Evolutionary conservation across 2,888 invertebrate species (phyloP).

Genomic region (Silvanus unidentatus): DNA sequence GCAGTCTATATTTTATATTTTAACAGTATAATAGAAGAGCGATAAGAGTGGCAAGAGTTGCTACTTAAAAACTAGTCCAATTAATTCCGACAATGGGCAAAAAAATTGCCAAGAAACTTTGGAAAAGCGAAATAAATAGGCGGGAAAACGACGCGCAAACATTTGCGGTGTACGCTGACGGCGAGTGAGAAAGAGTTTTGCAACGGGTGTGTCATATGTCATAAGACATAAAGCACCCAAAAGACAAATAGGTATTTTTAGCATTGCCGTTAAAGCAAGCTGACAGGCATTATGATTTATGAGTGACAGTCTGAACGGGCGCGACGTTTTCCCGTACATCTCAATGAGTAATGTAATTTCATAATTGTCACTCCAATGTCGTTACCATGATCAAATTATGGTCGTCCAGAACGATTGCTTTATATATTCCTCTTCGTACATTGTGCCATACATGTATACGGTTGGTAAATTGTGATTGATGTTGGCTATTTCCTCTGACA

Average conservation of each 20-base stretch:
- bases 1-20: too few species aligned
- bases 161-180: too few species aligned
- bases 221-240: conserved; percentile 36
- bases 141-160: too few species aligned
- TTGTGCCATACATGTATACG: neutral
- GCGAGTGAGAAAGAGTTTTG: conserved; percentile 12
- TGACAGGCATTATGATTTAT: conserved; percentile 43
- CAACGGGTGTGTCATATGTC: conserved; percentile 34
- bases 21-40: too few species aligned
- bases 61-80: too few species aligned
- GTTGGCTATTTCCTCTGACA: conserved; percentile 43
- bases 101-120: too few species aligned
- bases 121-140: too few species aligned
- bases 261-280: conserved; percentile 33
- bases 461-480: conserved; percentile 43
- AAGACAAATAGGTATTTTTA: conserved; percentile 43
- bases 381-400: conserved; percentile 42
- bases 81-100: too few species aligned
- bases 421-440: too few species aligned
- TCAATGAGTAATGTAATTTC: conserved; percentile 46
- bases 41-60: too few species aligned
- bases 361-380: conserved; percentile 44
- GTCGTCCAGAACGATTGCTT: conserved; percentile 26
- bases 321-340: conserved; percentile 40
- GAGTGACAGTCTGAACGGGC: conserved; percentile 36